Conservation (phyloP, 1,140 invertebrate genomes). For the Helicoverpa zea region DNA sequence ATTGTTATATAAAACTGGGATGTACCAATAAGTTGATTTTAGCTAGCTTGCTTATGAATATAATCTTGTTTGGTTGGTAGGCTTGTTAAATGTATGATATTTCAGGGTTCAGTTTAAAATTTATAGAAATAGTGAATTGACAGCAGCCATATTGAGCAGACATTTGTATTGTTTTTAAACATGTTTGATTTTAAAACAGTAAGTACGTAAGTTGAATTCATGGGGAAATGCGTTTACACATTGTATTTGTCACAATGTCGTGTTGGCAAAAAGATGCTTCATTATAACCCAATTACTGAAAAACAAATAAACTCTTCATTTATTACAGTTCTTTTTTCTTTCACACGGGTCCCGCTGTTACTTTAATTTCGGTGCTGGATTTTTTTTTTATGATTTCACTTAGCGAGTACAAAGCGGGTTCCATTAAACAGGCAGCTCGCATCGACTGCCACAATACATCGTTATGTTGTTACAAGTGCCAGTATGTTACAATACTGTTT, state of each 20-base stretch:
- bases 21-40: slow-evolving; percentile 39
- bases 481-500: not conserved
- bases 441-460: slow-evolving; percentile 29
- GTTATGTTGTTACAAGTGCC: slow-evolving; percentile 25
- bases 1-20: slow-evolving; percentile 4
- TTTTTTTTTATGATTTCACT: slow-evolving; percentile 41
- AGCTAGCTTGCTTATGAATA: slow-evolving; percentile 29
- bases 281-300: not conserved
- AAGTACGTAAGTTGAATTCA: no score
- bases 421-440: slow-evolving; percentile 29
- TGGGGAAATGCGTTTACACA: no score
- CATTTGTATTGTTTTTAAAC: not conserved
- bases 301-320: not conserved
- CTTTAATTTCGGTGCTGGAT: slow-evolving; percentile 23
- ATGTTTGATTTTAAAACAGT: no score
- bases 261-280: no score
- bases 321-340: not conserved
- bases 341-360: not conserved
- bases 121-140: not conserved
- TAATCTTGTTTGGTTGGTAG: slow-evolving; percentile 27
- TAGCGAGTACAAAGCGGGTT: slow-evolving; percentile 24
- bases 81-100: slow-evolving; percentile 8
- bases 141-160: not conserved
- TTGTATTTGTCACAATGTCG: no score
- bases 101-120: slow-evolving; percentile 24